Percentiles rank a stretch among this genome's conserved stretches.
Evolutionary conservation across 2,888 invertebrate species (phyloP).

Genomic region (Exocentrus adspersus): DNA sequence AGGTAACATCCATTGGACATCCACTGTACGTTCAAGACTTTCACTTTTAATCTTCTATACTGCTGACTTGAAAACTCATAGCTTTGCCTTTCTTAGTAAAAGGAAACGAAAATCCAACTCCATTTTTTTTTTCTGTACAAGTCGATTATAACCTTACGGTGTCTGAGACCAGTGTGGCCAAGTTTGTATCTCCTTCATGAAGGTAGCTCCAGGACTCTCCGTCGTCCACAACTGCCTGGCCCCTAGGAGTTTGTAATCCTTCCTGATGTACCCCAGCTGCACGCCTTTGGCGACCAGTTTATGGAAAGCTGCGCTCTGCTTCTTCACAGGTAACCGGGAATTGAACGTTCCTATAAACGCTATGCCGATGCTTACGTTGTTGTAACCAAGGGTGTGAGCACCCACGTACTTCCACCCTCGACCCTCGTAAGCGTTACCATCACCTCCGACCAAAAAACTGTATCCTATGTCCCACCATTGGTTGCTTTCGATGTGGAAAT

Average conservation of each 20-base stretch:
- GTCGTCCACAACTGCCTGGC: slow-evolving; percentile 75
- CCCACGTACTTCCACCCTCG: slow-evolving; percentile 79
- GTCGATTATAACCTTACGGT: no score
- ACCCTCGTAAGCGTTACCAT: slow-evolving; percentile 79
- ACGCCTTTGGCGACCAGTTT: slow-evolving; percentile 73
- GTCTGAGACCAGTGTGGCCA: slow-evolving; percentile 71
- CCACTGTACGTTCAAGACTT: no score
- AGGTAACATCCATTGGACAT: no score
- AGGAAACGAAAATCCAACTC: no score
- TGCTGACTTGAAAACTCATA: no score
- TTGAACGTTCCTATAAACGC: slow-evolving; percentile 80
- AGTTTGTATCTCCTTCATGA: slow-evolving; percentile 72
- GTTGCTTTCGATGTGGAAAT: slow-evolving; percentile 74
- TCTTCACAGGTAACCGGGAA: slow-evolving; percentile 64
- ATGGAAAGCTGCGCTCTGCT: slow-evolving; percentile 70
- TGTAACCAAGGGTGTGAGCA: slow-evolving; percentile 76
- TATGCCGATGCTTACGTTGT: slow-evolving; percentile 74
- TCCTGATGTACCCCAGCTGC: slow-evolving; percentile 68
- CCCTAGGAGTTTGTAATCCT: slow-evolving; percentile 74
- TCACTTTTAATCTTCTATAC: no score
- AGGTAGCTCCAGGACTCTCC: slow-evolving; percentile 74
- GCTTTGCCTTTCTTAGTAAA: no score
- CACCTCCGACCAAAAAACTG: slow-evolving; percentile 83
- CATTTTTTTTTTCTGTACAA: no score
- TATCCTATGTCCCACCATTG: slow-evolving; percentile 77